Percentiles rank a stretch among this genome's conserved stretches.
Evolutionary conservation across 1,140 invertebrate species (phyloP).

Genomic region (Atopsyche davidsoni): DNA sequence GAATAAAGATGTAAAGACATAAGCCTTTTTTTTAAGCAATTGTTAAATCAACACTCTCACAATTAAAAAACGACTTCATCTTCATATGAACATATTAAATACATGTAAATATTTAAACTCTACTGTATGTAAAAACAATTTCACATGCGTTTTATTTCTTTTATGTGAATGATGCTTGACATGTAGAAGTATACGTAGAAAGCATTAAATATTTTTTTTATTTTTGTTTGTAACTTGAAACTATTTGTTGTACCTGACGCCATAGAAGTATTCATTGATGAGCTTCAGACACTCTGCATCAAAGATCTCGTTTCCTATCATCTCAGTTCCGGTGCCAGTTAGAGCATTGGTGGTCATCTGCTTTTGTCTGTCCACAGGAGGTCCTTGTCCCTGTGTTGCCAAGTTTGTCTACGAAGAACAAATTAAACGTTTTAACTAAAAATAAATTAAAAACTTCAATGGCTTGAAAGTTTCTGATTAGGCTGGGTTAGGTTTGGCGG

Average conservation of each 20-base stretch:
- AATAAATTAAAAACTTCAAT: slow-evolving; percentile 12
- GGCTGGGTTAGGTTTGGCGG: no score
- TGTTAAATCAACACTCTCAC: no score
- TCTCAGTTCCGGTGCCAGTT: slow-evolving; percentile 61
- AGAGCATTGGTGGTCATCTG: slow-evolving; percentile 61
- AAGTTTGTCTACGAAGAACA: slow-evolving; percentile 52
- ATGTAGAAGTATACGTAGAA: not conserved
- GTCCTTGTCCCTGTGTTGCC: slow-evolving; percentile 57
- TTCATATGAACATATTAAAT: no score
- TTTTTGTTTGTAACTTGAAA: not conserved
- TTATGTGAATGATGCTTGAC: no score
- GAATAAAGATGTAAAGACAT: no score
- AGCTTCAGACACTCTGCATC: slow-evolving; percentile 83
- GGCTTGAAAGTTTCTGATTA: slow-evolving; percentile 1
- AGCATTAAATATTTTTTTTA: not conserved
- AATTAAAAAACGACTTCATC: no score
- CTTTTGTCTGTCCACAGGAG: slow-evolving; percentile 67
- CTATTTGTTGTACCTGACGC: slow-evolving; percentile 49
- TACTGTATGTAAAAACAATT: no score
- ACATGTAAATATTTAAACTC: no score
- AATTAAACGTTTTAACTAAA: slow-evolving; percentile 11
- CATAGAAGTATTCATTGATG: slow-evolving; percentile 98
- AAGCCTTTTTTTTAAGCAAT: no score
- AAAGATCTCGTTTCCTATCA: slow-evolving; percentile 76
- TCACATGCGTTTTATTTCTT: no score